Evolutionary conservation across 2,888 invertebrate genomes (phyloP).

Genomic region (Epistrophe grossulariae): DNA sequence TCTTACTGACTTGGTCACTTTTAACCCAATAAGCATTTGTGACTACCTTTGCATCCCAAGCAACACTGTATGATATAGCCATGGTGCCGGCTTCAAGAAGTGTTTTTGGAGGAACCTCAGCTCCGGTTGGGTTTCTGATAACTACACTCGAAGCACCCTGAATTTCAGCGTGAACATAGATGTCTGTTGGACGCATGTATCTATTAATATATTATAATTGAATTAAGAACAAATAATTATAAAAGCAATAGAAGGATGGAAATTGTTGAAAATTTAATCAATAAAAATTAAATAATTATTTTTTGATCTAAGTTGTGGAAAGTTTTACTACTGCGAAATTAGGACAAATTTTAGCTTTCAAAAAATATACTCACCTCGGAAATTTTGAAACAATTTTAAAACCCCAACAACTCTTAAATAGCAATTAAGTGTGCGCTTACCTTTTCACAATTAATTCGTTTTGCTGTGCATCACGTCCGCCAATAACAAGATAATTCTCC

Average conservation of each 20-base stretch:
- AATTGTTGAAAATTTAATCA: too few relatives aligned
- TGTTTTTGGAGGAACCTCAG: slow-evolving; percentile 95
- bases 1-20: slow-evolving; percentile 97
- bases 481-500: slow-evolving; percentile 97
- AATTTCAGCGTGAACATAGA: slow-evolving; percentile 98
- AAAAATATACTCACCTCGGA: neutral
- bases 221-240: neutral
- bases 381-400: neutral
- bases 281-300: too few relatives aligned
- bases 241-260: neutral
- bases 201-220: slow-evolving; percentile 67
- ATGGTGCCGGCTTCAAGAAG: slow-evolving; percentile 98
- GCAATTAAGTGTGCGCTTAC: slow-evolving; percentile 67
- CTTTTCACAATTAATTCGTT: slow-evolving; percentile 99
- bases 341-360: too few relatives aligned
- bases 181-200: slow-evolving; percentile 88
- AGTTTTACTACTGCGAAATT: too few relatives aligned
- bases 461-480: slow-evolving; percentile 98
- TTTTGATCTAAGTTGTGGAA: too few relatives aligned
- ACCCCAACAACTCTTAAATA: neutral
- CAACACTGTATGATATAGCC: slow-evolving; percentile 98
- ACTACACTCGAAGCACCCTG: slow-evolving; percentile 96
- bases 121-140: slow-evolving; percentile 92
- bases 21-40: slow-evolving; percentile 99
- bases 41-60: slow-evolving; percentile 99